Evolutionary conservation across 1,140 invertebrate genomes (phyloP).

Genomic region (Platorchestia sp.): DNA sequence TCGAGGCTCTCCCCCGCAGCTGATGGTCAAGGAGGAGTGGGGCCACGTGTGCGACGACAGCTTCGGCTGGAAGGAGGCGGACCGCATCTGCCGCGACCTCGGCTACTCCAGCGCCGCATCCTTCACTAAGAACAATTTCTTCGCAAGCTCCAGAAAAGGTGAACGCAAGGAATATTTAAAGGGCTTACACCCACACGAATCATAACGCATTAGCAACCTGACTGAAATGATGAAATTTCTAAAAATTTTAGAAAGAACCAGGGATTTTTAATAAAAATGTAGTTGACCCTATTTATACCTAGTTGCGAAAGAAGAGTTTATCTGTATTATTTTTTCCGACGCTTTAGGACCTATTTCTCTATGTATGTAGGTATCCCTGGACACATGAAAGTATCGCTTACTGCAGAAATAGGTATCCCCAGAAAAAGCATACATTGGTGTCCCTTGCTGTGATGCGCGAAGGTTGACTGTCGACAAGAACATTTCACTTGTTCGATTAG

Average conservation of each 20-base stretch:
- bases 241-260: neutral
- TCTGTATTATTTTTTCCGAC: neutral
- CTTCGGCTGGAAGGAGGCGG: conserved; percentile 61
- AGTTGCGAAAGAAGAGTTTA: neutral
- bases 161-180: neutral
- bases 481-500: too few species aligned
- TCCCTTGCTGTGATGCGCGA: too few species aligned
- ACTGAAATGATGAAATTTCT: too few species aligned
- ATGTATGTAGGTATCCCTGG: too few species aligned
- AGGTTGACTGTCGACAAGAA: too few species aligned
- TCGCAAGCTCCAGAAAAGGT: conserved; percentile 43
- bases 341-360: too few species aligned
- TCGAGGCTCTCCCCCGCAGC: neutral
- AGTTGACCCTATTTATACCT: neutral
- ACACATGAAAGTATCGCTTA: too few species aligned
- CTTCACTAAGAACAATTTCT: conserved; percentile 61
- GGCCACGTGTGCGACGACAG: conserved; percentile 64
- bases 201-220: too few species aligned
- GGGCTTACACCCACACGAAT: neutral
- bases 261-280: neutral
- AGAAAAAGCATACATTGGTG: too few species aligned
- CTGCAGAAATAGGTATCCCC: too few species aligned
- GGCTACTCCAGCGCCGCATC: conserved; percentile 49
- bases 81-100: conserved; percentile 58
- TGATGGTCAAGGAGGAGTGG: conserved; percentile 59